These are phyloP conservation scores for Acipenser transmontanus DNA, from an alignment of 2,797 vertebrate genomes.

Conservation along the genomic window DNA sequence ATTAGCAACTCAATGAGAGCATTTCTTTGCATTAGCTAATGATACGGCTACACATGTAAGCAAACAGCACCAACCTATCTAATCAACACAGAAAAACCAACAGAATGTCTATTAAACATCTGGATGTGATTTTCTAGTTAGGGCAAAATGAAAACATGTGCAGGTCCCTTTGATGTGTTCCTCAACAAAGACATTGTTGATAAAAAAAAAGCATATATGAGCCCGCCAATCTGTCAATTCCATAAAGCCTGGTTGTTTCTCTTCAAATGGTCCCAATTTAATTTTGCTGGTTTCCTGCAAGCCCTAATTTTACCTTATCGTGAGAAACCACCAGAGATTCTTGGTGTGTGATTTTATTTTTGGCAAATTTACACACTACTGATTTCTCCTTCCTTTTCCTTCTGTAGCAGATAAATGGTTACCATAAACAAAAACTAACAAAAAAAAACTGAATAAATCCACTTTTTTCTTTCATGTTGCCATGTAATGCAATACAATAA, in stretches of 20 bases:
- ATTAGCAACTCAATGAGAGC: conserved; percentile 70
- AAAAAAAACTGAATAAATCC: background rate
- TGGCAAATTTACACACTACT: conserved; percentile 58
- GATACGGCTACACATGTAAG: conserved; percentile 77
- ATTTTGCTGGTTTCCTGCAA: conserved; percentile 77
- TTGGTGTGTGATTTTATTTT: conserved; percentile 58
- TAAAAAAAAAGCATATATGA: conserved; percentile 45
- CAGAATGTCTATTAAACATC: conserved; percentile 79
- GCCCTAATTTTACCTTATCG: conserved; percentile 77
- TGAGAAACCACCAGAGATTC: conserved; percentile 61
- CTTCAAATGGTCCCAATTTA: conserved; percentile 71
- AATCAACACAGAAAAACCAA: conserved; percentile 71
- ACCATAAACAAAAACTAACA: no score
- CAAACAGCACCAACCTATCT: conserved; percentile 74
- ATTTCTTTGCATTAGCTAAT: conserved; percentile 81
- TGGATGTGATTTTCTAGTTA: conserved; percentile 84
- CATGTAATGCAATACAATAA: no score
- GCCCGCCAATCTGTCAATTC: conserved; percentile 74
- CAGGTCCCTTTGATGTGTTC: conserved; percentile 75
- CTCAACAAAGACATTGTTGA: conserved; percentile 77
- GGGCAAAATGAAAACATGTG: conserved; percentile 78
- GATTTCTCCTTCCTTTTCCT: conserved; percentile 22
- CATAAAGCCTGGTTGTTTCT: conserved; percentile 58
- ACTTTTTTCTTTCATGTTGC: background rate
- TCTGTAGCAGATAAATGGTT: background rate